Evolutionary conservation across 2,888 invertebrate genomes (phyloP), one percentile per base, ranked within the genome.

Genomic region (Nomada ruficornis): DNA sequence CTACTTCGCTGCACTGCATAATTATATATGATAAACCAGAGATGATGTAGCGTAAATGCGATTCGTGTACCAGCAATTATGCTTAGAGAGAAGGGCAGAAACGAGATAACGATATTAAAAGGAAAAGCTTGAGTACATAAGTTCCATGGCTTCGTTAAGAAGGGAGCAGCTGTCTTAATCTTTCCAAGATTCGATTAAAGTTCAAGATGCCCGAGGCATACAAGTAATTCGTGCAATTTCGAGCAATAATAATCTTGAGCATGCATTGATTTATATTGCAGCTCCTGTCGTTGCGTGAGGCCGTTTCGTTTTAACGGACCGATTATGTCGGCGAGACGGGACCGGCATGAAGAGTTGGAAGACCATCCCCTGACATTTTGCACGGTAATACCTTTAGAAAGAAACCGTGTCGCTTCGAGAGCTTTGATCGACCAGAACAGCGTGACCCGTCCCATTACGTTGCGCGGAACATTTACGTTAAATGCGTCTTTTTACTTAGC

Each of bases 231-330:
- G n/a, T 44, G 59, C 54, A 26, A 79, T 79, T 67, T 36, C 26
- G 26, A 0, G 64, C 47, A 57, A 55, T 69, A 62, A 70, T 54
- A 73, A 82, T 60, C 11, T 18, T 15, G 7, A 2, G 59, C 68
- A 13, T 44, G 62, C 81, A 77, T 77, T 76, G 73, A 88, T 88
- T 88, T 72, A 62, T 74, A 78, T 88, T 88, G 7, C 87, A 87
- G 87, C 87, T 18, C 87, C 87, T 50, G 79, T 87, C 29, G 88
- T 87, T 62, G 87, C 87, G 74, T 87, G 76, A 85, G 67, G 47
- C 65, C 52, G 52, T 67, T 50, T 42, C 47, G 59, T 72, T 52
- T 77, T 47, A 60, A 55, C 69, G 57, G 20, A 54, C 18, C 70
- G 57, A 77, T 79, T 71, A 83, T 57, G 82, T 29, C 62, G 59